Conservation (phyloP, 2,113 vertebrate genomes). For the Marmota monax region DNA sequence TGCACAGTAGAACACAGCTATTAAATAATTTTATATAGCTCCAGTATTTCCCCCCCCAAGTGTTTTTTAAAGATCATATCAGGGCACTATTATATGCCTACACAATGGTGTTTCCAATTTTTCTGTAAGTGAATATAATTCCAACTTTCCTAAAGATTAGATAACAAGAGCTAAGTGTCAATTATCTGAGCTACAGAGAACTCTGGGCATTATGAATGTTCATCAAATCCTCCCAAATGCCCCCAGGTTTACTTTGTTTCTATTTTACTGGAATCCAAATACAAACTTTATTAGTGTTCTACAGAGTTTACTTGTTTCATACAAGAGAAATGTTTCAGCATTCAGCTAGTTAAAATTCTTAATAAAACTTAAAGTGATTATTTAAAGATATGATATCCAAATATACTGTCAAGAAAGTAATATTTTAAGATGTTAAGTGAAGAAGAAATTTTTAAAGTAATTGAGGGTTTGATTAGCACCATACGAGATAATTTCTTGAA, state of each 20-base stretch:
- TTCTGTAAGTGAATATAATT: not conserved
- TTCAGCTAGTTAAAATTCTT: not conserved
- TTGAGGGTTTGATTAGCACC: not conserved
- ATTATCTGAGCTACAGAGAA: not conserved
- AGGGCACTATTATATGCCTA: not conserved
- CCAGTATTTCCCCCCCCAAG: not conserved
- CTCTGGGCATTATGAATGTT: not conserved
- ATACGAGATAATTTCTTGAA: not conserved
- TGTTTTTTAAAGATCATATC: not conserved
- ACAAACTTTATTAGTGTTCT: too few species aligned
- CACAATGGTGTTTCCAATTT: conserved; percentile 25
- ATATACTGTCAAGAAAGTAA: not conserved
- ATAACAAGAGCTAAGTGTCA: not conserved
- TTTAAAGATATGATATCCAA: not conserved
- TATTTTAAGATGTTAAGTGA: not conserved
- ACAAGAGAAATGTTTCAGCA: not conserved
- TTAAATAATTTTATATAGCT: conserved; percentile 32
- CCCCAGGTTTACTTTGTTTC: not conserved
- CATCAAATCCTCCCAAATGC: not conserved
- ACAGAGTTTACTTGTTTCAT: not conserved
- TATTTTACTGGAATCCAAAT: not conserved
- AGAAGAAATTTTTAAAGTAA: not conserved
- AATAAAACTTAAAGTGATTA: too few species aligned
- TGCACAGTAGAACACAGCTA: not conserved
- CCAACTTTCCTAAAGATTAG: not conserved